Evolutionary conservation across 2,113 vertebrate species (phyloP).

Genomic region (Bolborhynchus lineola): DNA sequence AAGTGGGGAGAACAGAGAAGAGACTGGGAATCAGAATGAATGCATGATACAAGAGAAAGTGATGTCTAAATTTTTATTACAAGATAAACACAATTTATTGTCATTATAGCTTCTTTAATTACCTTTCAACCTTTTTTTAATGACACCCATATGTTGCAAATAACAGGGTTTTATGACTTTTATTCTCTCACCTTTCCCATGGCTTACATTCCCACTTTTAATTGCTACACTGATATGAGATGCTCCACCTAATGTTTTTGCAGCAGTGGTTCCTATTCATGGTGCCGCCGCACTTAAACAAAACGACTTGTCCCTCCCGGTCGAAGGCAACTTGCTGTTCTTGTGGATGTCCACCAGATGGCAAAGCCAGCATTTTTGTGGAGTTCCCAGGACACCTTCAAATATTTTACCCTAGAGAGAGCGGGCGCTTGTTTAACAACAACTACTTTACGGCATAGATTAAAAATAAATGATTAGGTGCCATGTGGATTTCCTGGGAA

Average conservation of each 20-base stretch:
- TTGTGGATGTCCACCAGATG: conserved; percentile 10
- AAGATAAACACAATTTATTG: conserved; percentile 48
- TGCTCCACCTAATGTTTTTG: neutral
- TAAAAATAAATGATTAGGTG: neutral
- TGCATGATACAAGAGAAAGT: neutral
- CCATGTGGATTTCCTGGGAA: neutral
- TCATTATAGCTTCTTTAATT: conserved; percentile 35
- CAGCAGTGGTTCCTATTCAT: neutral
- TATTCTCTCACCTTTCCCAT: conserved; percentile 30
- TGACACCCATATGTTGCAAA: conserved; percentile 39
- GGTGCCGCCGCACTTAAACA: neutral
- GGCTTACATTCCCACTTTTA: conserved; percentile 22
- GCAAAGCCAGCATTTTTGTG: neutral
- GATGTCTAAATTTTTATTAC: conserved; percentile 25
- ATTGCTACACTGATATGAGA: neutral
- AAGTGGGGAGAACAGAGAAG: neutral
- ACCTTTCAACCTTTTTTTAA: conserved; percentile 41
- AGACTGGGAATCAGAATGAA: neutral
- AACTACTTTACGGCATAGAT: neutral
- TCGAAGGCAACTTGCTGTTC: neutral
- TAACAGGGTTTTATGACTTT: conserved; percentile 21
- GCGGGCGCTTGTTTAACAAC: neutral
- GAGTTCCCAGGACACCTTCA: neutral
- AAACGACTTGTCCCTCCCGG: neutral
- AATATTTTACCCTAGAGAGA: neutral